phyloP scores from a whole-genome alignment of 2,113 vertebrate genomes.

The Tursiops truncatus region DNA sequence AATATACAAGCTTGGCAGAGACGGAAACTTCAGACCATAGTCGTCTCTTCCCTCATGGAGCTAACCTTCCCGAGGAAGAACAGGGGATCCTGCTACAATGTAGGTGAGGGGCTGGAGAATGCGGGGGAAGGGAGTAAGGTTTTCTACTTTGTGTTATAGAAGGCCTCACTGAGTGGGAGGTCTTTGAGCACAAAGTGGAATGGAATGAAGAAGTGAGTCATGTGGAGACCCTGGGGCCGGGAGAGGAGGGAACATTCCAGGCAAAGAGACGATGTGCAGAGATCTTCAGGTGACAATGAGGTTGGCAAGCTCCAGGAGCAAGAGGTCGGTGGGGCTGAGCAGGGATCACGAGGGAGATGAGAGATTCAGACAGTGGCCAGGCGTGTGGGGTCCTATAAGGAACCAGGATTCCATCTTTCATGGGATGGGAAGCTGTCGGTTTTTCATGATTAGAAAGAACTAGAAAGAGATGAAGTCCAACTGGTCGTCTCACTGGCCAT shows the following conservation, averaged over 20 bases:
- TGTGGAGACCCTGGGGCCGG: neutral
- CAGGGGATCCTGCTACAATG: neutral
- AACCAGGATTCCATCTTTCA: too few relatives aligned
- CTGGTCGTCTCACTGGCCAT: neutral
- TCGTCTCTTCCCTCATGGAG: neutral
- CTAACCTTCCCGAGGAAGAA: neutral
- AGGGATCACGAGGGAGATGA: neutral
- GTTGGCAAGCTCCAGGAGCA: neutral
- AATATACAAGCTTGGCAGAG: neutral
- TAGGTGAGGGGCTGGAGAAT: neutral
- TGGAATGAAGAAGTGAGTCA: neutral
- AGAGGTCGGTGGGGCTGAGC: neutral
- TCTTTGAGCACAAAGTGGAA: neutral
- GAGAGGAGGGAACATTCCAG: neutral
- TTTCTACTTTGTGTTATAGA: neutral
- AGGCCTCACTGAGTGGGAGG: neutral
- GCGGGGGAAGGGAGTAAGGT: accelerated
- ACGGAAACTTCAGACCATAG: neutral
- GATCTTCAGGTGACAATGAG: neutral
- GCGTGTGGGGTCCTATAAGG: accelerated
- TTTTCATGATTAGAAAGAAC: neutral
- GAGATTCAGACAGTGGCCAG: neutral
- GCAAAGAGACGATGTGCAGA: neutral
- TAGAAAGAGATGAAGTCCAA: neutral
- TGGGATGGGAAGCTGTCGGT: neutral